Conservation (phyloP, 2,888 invertebrate species). For the Drosophila neoperkinsi region DNA sequence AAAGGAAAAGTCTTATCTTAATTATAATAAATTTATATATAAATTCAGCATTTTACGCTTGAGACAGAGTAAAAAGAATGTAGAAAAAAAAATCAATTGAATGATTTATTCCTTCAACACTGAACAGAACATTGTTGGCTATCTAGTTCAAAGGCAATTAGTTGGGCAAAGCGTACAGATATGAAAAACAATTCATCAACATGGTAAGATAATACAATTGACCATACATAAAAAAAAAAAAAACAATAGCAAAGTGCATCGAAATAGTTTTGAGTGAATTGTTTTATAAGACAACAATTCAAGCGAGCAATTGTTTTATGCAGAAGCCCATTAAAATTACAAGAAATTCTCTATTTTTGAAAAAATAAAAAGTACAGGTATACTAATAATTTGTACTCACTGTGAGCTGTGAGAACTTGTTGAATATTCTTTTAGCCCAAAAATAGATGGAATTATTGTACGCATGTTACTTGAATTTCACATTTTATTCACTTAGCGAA, state of each 20-base stretch:
- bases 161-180: not conserved
- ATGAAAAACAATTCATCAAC: slow-evolving; percentile 4
- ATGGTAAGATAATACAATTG: not conserved
- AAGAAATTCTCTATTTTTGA: not conserved
- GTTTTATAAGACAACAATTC: not conserved
- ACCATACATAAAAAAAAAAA: too few relatives aligned
- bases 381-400: not conserved
- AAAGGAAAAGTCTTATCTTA: not conserved
- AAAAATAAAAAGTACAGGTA: not conserved
- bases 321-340: not conserved
- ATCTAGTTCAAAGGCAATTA: not conserved
- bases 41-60: not conserved
- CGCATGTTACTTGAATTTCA: slow-evolving; percentile 20
- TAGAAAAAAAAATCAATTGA: not conserved
- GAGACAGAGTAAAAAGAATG: not conserved
- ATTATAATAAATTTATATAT: not conserved
- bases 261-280: not conserved
- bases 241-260: not conserved
- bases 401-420: not conserved
- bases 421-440: too few relatives aligned
- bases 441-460: slow-evolving; percentile 14
- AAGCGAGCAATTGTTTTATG: not conserved
- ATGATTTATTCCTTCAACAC: slow-evolving; percentile 3
- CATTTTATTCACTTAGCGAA: slow-evolving; percentile 37
- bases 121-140: not conserved